Base-by-base conservation (phyloP, 2,113 vertebrate genomes). In the Prunella himalayana region DNA sequence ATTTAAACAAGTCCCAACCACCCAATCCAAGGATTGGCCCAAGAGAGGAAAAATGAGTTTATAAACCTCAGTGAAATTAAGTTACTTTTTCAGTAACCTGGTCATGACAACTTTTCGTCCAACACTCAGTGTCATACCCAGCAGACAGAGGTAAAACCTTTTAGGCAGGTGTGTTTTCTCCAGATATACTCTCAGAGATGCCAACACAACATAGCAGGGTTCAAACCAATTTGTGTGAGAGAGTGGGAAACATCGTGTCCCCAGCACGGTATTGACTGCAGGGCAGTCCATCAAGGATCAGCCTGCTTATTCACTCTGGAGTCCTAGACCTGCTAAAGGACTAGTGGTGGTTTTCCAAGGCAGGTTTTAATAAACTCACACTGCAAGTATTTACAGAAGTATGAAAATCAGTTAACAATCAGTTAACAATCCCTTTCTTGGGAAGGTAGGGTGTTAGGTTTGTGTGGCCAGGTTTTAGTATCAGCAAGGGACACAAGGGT, bases 241-340 rank as follows among this genome's bases (percentile, higher is more conserved):
- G 3, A 19, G 2, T 2, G 9, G 16, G 27, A 44, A 69, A 61
- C 23, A 22, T 5, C 3, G 0, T 25, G 8, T 2, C 8, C 8
- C 37, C 4, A 0, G 2, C 4, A 13, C 0, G 0, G 6, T 12
- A 60, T 3, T 5, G 1, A 18, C 57, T 83, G 21, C 47, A 45
- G 45, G 4, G 65, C 19, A 35, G 9, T 44, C 17, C 17, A 13
- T 47, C 0, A 0, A 39, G 27, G 20, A 88, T 25, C 5, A 5
- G 10, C 14, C 33, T 69, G 20, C n/a, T 80, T 7, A 35, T 31
- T 41, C 20, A 12, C 7, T 47, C 30, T 51, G 31, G 10, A 47
- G 13, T n/a, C 37, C 24, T 24, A 60, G 21, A 42, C 4, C 3
- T 19, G 33, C 13, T 50, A 41, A 64, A 83, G 15, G 3, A 35